Evolutionary conservation across 2,888 invertebrate genomes (phyloP).

Genomic region (Dryocosmus kuriphilus): DNA sequence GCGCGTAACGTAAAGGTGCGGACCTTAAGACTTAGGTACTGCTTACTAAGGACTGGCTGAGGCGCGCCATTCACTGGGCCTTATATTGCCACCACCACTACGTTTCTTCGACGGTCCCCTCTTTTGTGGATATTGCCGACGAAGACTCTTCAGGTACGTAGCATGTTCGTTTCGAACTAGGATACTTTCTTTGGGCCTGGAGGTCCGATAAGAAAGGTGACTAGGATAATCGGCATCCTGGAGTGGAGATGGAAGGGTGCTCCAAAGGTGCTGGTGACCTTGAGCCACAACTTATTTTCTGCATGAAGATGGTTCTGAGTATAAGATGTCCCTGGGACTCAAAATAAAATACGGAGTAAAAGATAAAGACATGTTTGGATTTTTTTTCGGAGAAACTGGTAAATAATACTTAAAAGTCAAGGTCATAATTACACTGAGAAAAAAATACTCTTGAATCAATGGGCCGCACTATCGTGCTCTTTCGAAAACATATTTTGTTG

Average conservation of each 20-base stretch:
- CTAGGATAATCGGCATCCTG: constrained; percentile 5
- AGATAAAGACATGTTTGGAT: background rate
- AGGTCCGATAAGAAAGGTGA: constrained; percentile 1
- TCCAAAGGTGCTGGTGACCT: constrained; percentile 14
- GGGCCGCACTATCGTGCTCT: too few relatives aligned
- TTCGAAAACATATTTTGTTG: too few relatives aligned
- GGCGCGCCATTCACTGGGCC: constrained; percentile 69
- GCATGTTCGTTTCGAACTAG: constrained; percentile 46
- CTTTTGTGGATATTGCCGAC: constrained; percentile 53
- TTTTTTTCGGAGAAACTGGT: background rate
- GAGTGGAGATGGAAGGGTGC: constrained; percentile 6
- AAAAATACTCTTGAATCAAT: too few relatives aligned
- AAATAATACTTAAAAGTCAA: background rate
- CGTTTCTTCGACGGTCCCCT: constrained; percentile 54
- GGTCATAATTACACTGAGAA: too few relatives aligned
- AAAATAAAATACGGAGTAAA: background rate
- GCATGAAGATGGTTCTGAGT: background rate
- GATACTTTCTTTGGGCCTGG: constrained; percentile 36
- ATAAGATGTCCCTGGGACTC: background rate
- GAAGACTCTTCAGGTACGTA: constrained; percentile 46
- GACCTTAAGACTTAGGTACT: constrained; percentile 69
- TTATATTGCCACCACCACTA: constrained; percentile 77
- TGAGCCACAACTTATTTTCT: background rate
- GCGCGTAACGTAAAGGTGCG: constrained; percentile 60
- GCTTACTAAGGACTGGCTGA: constrained; percentile 74